Percentiles rank a stretch among this genome's conserved stretches.
Evolutionary conservation across 2,888 invertebrate species (phyloP).

Genomic region (Brachypalpus laphriformis): DNA sequence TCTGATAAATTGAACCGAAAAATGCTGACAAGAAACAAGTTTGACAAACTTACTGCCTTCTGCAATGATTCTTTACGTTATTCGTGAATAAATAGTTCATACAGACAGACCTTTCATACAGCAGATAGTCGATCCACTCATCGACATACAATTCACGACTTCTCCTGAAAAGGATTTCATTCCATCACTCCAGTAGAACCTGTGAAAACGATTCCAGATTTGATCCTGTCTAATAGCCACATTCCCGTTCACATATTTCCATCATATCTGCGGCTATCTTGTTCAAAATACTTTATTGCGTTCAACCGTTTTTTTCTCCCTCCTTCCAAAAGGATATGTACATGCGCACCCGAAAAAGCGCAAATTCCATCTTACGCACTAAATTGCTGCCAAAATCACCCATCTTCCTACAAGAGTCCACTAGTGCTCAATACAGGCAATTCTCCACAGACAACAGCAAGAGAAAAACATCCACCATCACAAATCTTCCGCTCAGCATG

Average conservation of each 20-base stretch:
- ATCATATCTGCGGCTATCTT: constrained; percentile 50
- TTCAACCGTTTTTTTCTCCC: constrained; percentile 14
- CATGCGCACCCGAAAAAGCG: constrained; percentile 1
- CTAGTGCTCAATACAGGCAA: not conserved
- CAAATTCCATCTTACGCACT: constrained; percentile 69
- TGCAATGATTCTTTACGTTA: too few relatives aligned
- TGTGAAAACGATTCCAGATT: constrained; percentile 24
- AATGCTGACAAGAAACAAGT: too few relatives aligned
- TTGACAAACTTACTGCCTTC: too few relatives aligned
- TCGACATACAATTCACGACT: not conserved
- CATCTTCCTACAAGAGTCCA: constrained; percentile 1
- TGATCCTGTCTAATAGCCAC: constrained; percentile 42
- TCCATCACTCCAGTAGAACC: not conserved
- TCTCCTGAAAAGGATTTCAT: not conserved
- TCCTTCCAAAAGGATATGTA: constrained; percentile 16
- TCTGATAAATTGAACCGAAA: too few relatives aligned
- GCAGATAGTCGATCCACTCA: too few relatives aligned
- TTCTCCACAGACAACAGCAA: not conserved
- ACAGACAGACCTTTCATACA: too few relatives aligned
- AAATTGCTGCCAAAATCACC: constrained; percentile 55
- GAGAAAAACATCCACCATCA: constrained; percentile 9
- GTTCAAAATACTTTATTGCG: constrained; percentile 48
- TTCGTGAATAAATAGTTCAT: too few relatives aligned
- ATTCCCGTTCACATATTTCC: constrained; percentile 48
- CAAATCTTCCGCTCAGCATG: constrained; percentile 65